Evolutionary conservation across 2,113 vertebrate species (phyloP).

Genomic region (Corydoras maculifer): DNA sequence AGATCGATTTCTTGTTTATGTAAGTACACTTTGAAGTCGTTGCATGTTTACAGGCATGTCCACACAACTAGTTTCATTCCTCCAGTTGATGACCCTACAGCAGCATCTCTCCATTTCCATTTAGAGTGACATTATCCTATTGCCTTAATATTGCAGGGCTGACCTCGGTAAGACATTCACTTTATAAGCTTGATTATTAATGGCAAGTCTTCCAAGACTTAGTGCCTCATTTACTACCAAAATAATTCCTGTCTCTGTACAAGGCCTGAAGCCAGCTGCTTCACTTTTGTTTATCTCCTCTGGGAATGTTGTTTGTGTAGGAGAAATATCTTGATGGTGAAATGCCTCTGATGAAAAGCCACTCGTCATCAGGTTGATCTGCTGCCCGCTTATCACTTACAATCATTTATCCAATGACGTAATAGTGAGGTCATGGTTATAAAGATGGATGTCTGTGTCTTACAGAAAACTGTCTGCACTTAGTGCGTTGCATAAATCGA

Average conservation of each 20-base stretch:
- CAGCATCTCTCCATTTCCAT: slow-evolving; percentile 4
- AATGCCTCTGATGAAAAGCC: not conserved
- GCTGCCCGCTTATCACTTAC: too few relatives aligned
- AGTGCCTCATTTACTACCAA: slow-evolving; percentile 35
- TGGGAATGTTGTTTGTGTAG: slow-evolving; percentile 36
- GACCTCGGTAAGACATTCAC: slow-evolving; percentile 47
- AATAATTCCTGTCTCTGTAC: slow-evolving; percentile 24
- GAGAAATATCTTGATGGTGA: slow-evolving; percentile 19
- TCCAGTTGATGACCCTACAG: not conserved
- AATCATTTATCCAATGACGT: too few relatives aligned
- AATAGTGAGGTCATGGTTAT: not conserved
- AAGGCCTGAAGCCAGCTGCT: slow-evolving; percentile 28
- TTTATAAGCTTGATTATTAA: slow-evolving; percentile 21
- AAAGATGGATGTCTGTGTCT: slow-evolving; percentile 18
- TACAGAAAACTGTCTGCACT: not conserved
- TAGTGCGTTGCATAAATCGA: not conserved
- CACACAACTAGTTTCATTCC: not conserved
- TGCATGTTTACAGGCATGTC: not conserved
- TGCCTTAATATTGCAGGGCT: slow-evolving; percentile 6
- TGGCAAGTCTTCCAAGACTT: not conserved
- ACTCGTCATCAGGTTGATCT: too few relatives aligned
- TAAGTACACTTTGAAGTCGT: not conserved
- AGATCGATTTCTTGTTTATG: not conserved
- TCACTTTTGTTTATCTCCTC: slow-evolving; percentile 24
- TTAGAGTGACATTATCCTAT: not conserved